Conservation (phyloP, 2,888 invertebrate genomes). For the Alsophila aescularia region DNA sequence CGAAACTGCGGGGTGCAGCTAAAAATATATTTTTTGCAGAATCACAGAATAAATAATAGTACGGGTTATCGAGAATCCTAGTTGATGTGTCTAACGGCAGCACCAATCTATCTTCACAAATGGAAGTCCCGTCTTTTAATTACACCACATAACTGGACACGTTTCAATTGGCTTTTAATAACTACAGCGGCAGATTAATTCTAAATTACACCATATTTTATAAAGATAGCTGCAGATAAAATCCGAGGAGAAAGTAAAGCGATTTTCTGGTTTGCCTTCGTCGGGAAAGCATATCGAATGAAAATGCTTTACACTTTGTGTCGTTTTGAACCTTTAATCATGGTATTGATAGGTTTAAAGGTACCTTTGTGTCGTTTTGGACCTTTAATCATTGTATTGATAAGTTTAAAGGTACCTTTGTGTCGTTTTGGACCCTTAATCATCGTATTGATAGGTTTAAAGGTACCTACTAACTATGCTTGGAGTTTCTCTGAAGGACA, state of each 20-base stretch:
- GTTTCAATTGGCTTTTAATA: conserved; percentile 7
- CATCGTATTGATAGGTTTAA: neutral
- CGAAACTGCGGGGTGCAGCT: too few species aligned
- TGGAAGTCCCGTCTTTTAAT: conserved; percentile 1
- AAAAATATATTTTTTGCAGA: too few species aligned
- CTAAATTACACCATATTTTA: conserved; percentile 5
- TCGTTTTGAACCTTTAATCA: neutral
- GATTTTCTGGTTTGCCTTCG: conserved; percentile 4
- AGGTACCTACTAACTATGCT: too few species aligned
- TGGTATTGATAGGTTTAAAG: neutral
- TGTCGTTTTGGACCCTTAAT: neutral
- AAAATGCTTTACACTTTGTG: neutral
- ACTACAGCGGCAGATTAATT: neutral
- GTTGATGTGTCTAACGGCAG: too few species aligned
- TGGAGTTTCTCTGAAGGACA: too few species aligned
- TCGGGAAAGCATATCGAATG: conserved; percentile 4
- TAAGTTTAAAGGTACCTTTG: neutral
- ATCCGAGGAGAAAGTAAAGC: conserved; percentile 5
- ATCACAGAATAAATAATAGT: too few species aligned
- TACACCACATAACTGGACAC: neutral
- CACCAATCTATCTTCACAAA: neutral
- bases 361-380: neutral
- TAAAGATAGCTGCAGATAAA: conserved; percentile 3
- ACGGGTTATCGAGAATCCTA: too few species aligned
- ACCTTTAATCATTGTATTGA: neutral